Evolutionary conservation across 2,888 invertebrate genomes (phyloP).

Genomic region (Melieria omissa): DNA sequence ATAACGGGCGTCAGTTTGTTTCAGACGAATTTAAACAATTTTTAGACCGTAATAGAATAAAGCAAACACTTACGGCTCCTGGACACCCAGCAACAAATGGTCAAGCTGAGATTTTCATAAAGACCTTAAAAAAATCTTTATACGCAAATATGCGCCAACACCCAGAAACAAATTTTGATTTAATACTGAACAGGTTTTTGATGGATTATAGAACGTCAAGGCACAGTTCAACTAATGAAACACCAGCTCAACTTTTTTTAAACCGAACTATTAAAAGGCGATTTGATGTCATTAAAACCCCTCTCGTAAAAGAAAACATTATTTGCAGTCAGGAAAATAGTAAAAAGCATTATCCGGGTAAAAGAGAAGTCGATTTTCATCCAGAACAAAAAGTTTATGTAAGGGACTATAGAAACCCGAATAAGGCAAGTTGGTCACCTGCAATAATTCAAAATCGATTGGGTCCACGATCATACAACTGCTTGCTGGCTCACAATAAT

Average conservation of each 20-base stretch:
- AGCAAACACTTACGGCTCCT: slow-evolving; percentile 42
- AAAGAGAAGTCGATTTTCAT: slow-evolving; percentile 14
- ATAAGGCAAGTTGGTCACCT: slow-evolving; percentile 31
- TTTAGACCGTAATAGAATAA: slow-evolving; percentile 8
- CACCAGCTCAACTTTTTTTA: slow-evolving; percentile 29
- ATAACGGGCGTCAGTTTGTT: slow-evolving; percentile 38
- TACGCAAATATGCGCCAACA: slow-evolving; percentile 15
- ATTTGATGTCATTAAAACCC: slow-evolving; percentile 31
- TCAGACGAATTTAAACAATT: slow-evolving; percentile 19
- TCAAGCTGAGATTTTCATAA: slow-evolving; percentile 24
- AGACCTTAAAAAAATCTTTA: slow-evolving; percentile 22
- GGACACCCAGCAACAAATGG: slow-evolving; percentile 35
- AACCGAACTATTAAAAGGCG: slow-evolving; percentile 21
- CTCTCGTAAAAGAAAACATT: slow-evolving; percentile 30
- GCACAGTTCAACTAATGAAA: slow-evolving; percentile 29
- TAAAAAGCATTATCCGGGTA: slow-evolving; percentile 28
- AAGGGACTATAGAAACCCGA: slow-evolving; percentile 33
- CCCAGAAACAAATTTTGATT: slow-evolving; percentile 21
- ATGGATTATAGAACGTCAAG: slow-evolving; percentile 28
- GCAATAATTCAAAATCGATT: slow-evolving; percentile 30
- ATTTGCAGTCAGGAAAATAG: slow-evolving; percentile 22
- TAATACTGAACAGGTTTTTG: slow-evolving; percentile 31
- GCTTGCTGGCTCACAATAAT: slow-evolving; percentile 25
- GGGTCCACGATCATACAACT: slow-evolving; percentile 27
- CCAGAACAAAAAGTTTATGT: slow-evolving; percentile 27